These are phyloP conservation scores for Holocentrus rufus DNA, from an alignment of 2,797 vertebrate genomes.

Conservation along the genomic window DNA sequence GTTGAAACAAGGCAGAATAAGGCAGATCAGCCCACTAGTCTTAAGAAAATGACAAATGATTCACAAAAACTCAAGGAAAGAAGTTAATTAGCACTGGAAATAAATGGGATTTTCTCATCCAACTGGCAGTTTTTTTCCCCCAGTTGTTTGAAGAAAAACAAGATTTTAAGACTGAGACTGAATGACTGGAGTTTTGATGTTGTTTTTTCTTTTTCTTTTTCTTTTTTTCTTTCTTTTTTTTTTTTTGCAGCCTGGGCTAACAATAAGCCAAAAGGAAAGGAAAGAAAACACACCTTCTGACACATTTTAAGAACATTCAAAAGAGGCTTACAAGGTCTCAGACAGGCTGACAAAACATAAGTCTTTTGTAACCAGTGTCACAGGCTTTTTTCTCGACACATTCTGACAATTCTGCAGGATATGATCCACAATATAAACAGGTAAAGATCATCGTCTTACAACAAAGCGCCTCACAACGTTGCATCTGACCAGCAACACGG, in stretches of 20 bases:
- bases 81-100: too few relatives aligned
- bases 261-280: slow-evolving; percentile 69
- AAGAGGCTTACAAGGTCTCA: slow-evolving; percentile 30
- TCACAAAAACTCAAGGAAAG: too few relatives aligned
- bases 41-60: too few relatives aligned
- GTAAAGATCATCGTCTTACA: slow-evolving; percentile 2
- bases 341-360: slow-evolving; percentile 13
- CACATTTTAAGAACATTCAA: slow-evolving; percentile 22
- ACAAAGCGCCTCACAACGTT: slow-evolving; percentile 4
- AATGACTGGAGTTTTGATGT: too few relatives aligned
- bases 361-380: neutral
- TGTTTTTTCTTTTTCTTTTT: too few relatives aligned
- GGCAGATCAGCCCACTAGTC: too few relatives aligned
- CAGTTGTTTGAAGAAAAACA: slow-evolving; percentile 21
- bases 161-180: too few relatives aligned
- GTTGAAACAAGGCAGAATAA: too few relatives aligned
- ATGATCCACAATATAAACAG: slow-evolving; percentile 13
- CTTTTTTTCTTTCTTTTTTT: too few relatives aligned
- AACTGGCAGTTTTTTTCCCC: slow-evolving; percentile 35
- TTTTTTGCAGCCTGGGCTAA: neutral
- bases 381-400: neutral
- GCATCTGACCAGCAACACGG: slow-evolving; percentile 18
- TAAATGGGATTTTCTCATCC: too few relatives aligned
- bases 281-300: slow-evolving; percentile 10
- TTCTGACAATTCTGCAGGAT: neutral